Evolutionary conservation across 1,140 invertebrate genomes (phyloP).

Genomic region (Zophobas atratus): DNA sequence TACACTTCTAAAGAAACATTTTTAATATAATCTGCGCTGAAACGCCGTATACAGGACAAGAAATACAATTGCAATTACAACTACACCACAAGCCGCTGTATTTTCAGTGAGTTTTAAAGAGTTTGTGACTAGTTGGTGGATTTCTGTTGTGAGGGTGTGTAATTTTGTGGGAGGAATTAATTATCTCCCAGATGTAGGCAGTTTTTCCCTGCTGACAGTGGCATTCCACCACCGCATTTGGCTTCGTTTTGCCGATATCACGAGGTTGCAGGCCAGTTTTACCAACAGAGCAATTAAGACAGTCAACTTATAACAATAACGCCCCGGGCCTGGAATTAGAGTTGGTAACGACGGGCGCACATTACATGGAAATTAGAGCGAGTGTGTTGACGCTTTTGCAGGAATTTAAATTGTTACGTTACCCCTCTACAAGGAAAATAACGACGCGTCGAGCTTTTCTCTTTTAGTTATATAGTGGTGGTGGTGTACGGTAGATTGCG

Average conservation of each 20-base stretch:
- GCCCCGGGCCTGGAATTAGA: slow-evolving; percentile 56
- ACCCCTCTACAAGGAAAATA: slow-evolving; percentile 48
- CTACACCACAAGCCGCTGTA: no score
- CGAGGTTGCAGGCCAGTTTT: slow-evolving; percentile 53
- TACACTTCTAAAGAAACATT: no score
- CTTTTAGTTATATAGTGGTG: slow-evolving; percentile 53
- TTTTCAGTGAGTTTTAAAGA: no score
- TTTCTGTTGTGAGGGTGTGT: no score
- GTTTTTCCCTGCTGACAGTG: slow-evolving; percentile 4
- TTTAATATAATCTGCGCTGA: no score
- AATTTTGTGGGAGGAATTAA: background rate
- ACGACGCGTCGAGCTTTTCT: slow-evolving; percentile 49
- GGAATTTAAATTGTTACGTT: slow-evolving; percentile 52
- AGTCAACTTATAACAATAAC: slow-evolving; percentile 62
- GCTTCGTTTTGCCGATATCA: slow-evolving; percentile 56
- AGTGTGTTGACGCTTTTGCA: slow-evolving; percentile 49
- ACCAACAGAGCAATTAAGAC: slow-evolving; percentile 60
- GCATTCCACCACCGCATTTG: slow-evolving; percentile 37
- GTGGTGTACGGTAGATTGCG: slow-evolving; percentile 44
- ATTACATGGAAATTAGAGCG: slow-evolving; percentile 60
- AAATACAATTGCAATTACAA: no score
- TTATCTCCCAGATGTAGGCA: slow-evolving; percentile 2
- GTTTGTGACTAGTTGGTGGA: no score
- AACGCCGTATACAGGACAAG: no score
- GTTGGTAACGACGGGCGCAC: slow-evolving; percentile 55